Percentiles rank a stretch among this genome's conserved stretches.
Evolutionary conservation across 2,797 vertebrate genomes (phyloP).

Genomic region (Alcedo atthis): DNA sequence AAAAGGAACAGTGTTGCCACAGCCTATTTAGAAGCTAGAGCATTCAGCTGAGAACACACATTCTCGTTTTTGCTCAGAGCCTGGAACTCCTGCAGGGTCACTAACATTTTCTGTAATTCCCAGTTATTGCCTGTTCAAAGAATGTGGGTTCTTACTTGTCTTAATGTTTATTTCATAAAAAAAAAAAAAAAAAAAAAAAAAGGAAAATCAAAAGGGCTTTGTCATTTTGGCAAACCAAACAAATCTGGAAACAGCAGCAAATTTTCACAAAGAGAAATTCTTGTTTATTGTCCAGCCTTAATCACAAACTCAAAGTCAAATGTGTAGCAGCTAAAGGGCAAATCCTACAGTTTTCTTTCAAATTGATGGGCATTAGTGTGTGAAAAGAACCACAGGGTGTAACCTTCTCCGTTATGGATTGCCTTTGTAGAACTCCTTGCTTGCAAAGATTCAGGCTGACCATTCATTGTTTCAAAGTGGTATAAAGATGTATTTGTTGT

Average conservation of each 20-base stretch:
- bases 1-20: not conserved
- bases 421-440: not conserved
- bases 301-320: not conserved
- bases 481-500: slow-evolving; percentile 27
- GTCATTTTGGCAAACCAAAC: not conserved
- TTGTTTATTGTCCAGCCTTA: not conserved
- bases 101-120: not conserved
- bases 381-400: not conserved
- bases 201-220: not conserved
- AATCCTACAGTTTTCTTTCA: not conserved
- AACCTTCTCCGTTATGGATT: not conserved
- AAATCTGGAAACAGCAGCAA: not conserved
- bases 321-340: not conserved
- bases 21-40: not conserved
- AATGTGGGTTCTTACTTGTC: not conserved
- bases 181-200: not conserved
- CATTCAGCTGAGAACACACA: not conserved
- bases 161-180: not conserved
- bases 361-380: not conserved
- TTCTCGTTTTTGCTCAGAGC: not conserved
- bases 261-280: not conserved
- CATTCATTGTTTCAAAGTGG: not conserved
- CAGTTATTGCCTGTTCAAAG: not conserved
- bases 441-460: not conserved
- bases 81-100: not conserved